Percentiles rank a stretch among this genome's conserved stretches.
These are phyloP conservation scores for Parelbella ahira DNA, from an alignment of 2,888 invertebrate species.

Conservation along the genomic window DNA sequence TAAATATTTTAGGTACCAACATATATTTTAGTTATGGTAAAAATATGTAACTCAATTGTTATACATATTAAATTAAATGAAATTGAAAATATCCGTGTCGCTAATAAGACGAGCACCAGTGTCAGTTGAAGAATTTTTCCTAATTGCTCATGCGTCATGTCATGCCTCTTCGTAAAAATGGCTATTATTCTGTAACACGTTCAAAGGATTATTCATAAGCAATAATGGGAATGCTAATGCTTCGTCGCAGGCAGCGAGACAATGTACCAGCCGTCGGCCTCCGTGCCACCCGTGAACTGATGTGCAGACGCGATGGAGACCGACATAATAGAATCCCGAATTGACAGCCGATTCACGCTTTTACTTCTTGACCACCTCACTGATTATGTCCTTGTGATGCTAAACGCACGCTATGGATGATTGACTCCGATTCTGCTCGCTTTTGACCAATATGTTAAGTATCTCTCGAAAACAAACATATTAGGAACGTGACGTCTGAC, in stretches of 20 bases:
- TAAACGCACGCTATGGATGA: constrained; percentile 59
- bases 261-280: constrained; percentile 58
- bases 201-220: constrained; percentile 65
- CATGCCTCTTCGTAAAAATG: constrained; percentile 30
- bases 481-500: constrained; percentile 16
- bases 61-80: too few relatives aligned
- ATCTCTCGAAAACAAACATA: constrained; percentile 33
- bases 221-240: constrained; percentile 70
- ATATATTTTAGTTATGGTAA: too few relatives aligned
- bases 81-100: too few relatives aligned
- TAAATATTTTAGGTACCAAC: too few relatives aligned
- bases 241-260: constrained; percentile 48
- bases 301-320: constrained; percentile 33
- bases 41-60: too few relatives aligned
- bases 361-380: constrained; percentile 73
- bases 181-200: constrained; percentile 30
- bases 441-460: constrained; percentile 51
- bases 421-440: constrained; percentile 53
- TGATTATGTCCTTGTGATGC: constrained; percentile 55
- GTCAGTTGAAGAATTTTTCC: constrained; percentile 4
- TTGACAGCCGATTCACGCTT: constrained; percentile 73
- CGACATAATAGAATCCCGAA: constrained; percentile 58
- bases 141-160: constrained; percentile 12
- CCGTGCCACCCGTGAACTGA: constrained; percentile 58
- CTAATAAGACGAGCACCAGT: too few relatives aligned